A percentile compares a stretch with the other conserved stretches of the same genome.
phyloP scores from a whole-genome alignment of 1,140 invertebrate species.

The Drosophila oshimai region DNA sequence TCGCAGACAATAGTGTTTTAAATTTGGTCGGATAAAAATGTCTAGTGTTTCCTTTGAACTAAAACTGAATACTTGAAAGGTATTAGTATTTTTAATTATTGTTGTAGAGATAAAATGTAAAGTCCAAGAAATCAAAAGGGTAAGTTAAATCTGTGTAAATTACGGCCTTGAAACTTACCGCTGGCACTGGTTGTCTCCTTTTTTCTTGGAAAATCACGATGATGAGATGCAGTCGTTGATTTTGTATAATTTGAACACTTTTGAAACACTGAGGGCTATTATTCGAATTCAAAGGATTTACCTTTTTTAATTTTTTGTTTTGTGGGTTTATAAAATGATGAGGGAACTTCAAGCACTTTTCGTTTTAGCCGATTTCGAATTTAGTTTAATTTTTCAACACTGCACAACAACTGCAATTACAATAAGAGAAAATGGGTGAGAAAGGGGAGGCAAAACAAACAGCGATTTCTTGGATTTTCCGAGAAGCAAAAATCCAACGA shows the following conservation, averaged over 20 bases:
- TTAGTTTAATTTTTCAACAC: constrained; percentile 41
- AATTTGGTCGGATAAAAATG: too few species aligned
- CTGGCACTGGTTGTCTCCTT: neutral
- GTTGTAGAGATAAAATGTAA: neutral
- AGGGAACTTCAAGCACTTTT: constrained; percentile 11
- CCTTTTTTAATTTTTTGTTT: constrained; percentile 24
- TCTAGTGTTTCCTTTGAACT: neutral
- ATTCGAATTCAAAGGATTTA: constrained; percentile 1
- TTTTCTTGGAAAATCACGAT: neutral
- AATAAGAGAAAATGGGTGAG: neutral
- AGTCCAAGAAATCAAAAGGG: too few species aligned
- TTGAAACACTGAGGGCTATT: constrained; percentile 40
- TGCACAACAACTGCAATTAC: constrained; percentile 32
- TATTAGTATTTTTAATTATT: neutral
- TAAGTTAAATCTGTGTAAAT: neutral
- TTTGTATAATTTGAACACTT: constrained; percentile 43
- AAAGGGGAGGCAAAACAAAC: neutral
- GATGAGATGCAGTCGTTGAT: neutral
- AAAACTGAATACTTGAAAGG: neutral
- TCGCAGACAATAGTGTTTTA: too few species aligned
- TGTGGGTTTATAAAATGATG: constrained; percentile 12
- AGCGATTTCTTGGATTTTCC: constrained; percentile 20
- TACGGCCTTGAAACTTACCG: constrained; percentile 1
- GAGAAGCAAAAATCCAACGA: constrained; percentile 27
- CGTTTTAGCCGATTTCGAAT: constrained; percentile 48